Conservation (phyloP, 2,113 vertebrate genomes). For the Aleadryas rufinucha region DNA sequence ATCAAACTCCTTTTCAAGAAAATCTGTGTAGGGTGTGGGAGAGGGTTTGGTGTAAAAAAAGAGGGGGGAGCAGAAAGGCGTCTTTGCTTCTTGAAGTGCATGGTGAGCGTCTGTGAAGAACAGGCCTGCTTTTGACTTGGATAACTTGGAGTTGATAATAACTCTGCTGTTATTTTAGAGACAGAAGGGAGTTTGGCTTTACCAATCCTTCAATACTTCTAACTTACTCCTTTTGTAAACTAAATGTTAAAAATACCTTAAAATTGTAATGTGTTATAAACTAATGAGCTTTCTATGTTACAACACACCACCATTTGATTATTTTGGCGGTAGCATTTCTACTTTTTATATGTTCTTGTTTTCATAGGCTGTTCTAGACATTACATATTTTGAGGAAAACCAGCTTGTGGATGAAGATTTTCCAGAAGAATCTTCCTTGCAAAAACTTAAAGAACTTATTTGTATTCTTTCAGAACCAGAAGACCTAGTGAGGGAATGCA, state of each 20-base stretch:
- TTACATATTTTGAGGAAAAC: constrained; percentile 96
- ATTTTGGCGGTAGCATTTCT: not conserved
- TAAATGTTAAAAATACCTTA: not conserved
- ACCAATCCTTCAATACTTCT: rapidly evolving
- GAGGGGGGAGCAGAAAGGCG: not conserved
- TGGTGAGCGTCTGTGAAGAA: rapidly evolving
- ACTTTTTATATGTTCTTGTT: not conserved
- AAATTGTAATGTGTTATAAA: not conserved
- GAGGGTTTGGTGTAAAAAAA: not conserved
- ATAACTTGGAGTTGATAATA: rapidly evolving
- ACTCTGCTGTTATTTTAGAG: not conserved
- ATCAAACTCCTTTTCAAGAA: not conserved
- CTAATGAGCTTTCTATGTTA: rapidly evolving
- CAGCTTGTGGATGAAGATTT: constrained; percentile 94
- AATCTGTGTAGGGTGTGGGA: not conserved
- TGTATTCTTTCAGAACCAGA: constrained; percentile 91
- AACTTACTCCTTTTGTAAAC: not conserved
- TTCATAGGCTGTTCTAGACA: constrained; percentile 86
- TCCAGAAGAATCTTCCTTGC: constrained; percentile 84
- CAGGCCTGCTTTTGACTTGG: not conserved
- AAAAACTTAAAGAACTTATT: constrained; percentile 88
- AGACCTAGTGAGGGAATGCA: constrained; percentile 74
- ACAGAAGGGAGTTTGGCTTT: not conserved
- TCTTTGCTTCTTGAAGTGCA: rapidly evolving
- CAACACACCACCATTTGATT: not conserved